A percentile compares a stretch with the other conserved stretches of the same genome.
phyloP scores from a whole-genome alignment of 2,797 vertebrate genomes.

The Coracias cyanogaster region DNA sequence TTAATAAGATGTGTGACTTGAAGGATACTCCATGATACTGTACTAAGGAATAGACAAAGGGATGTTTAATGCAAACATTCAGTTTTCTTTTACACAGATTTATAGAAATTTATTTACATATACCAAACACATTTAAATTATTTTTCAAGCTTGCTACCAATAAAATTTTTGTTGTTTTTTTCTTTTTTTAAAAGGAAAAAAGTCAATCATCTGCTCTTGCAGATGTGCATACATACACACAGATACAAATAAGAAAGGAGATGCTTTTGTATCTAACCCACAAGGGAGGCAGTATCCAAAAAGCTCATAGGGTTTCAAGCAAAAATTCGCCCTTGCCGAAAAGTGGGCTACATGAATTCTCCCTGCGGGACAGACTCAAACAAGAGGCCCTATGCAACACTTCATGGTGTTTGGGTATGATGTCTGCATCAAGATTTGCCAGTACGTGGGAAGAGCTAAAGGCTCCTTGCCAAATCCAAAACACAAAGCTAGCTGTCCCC shows the following conservation, averaged over 20 bases:
- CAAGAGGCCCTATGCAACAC: constrained; percentile 19
- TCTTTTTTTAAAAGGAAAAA: constrained; percentile 13
- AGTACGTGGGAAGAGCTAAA: constrained; percentile 3
- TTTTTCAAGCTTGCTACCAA: constrained; percentile 75
- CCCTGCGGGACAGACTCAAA: neutral
- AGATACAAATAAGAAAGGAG: constrained; percentile 20
- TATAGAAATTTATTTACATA: constrained; percentile 81
- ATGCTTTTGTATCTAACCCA: constrained; percentile 28
- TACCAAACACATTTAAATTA: constrained; percentile 81
- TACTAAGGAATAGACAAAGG: too few relatives aligned
- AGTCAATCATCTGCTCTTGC: constrained; percentile 60
- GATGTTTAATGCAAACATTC: too few relatives aligned
- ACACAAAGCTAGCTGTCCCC: neutral
- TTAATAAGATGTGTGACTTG: too few relatives aligned
- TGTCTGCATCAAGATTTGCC: neutral
- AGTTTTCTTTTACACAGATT: constrained; percentile 74
- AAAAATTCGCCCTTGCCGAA: neutral
- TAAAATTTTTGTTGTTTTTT: constrained; percentile 21
- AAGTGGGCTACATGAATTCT: neutral
- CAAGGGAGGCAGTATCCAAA: constrained; percentile 16
- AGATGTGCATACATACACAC: constrained; percentile 60
- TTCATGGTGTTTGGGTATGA: neutral
- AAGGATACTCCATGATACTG: too few relatives aligned
- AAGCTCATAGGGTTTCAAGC: constrained; percentile 13
- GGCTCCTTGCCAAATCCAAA: constrained; percentile 6